These are phyloP conservation scores for Spheniscus mendiculus DNA, from an alignment of 2,113 vertebrate genomes.

Conservation along the genomic window DNA sequence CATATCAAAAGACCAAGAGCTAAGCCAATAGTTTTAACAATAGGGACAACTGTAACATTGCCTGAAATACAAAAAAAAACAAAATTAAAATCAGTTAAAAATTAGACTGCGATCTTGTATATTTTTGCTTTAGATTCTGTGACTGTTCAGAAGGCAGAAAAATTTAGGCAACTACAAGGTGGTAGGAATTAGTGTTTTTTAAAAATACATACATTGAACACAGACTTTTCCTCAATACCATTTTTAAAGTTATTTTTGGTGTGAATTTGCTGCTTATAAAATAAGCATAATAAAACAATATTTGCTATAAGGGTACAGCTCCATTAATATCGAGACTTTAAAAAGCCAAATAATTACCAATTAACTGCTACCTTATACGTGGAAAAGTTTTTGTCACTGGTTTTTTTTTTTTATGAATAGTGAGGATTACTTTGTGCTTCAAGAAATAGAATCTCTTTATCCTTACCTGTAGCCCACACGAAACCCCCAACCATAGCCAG, in stretches of 20 bases:
- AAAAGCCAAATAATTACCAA: neutral
- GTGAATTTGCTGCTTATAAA: neutral
- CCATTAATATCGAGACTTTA: neutral
- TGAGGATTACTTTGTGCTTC: neutral
- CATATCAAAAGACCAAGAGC: slow-evolving; percentile 88
- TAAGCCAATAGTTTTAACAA: slow-evolving; percentile 90
- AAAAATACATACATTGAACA: neutral
- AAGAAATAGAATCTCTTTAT: neutral
- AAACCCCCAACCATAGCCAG: slow-evolving; percentile 89
- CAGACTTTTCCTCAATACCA: neutral
- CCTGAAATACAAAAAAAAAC: slow-evolving; percentile 71
- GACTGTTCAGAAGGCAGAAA: neutral
- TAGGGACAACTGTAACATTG: slow-evolving; percentile 84
- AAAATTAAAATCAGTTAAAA: neutral
- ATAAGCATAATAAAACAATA: neutral
- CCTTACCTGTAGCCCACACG: slow-evolving; percentile 90
- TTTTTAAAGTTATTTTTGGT: neutral
- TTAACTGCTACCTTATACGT: neutral
- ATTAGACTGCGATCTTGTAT: neutral
- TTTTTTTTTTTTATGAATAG: neutral
- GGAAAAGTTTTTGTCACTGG: neutral
- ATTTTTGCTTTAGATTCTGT: neutral
- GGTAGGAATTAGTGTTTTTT: neutral
- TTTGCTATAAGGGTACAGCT: neutral
- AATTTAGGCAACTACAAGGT: neutral